These are phyloP conservation scores for Palythoa caribaeorum DNA, from an alignment of 92 coral and sea anemone genomes.

Conservation along the genomic window DNA sequence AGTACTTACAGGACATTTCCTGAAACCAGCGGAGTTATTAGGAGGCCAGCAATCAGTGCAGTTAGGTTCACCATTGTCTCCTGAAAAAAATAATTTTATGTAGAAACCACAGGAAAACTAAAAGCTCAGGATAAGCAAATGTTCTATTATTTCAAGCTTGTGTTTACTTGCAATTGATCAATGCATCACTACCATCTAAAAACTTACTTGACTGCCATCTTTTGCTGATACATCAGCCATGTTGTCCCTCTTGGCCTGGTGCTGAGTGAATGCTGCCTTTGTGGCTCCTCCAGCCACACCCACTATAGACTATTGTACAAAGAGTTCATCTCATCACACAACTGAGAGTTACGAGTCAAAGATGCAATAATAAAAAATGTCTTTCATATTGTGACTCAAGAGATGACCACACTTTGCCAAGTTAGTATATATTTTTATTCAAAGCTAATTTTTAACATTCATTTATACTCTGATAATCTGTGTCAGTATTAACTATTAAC, in stretches of 20 bases:
- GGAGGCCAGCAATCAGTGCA: constrained; percentile 92
- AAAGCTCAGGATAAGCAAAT: too few relatives aligned
- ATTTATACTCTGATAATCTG: too few relatives aligned
- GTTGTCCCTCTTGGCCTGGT: constrained; percentile 98
- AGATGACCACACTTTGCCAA: too few relatives aligned
- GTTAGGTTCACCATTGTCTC: constrained; percentile 95
- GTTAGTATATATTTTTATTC: too few relatives aligned
- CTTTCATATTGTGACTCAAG: too few relatives aligned
- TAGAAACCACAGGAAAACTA: background rate
- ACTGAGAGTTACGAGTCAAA: background rate
- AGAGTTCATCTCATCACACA: background rate
- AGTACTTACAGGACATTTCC: constrained; percentile 80
- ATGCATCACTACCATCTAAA: background rate
- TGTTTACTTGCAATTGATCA: too few relatives aligned
- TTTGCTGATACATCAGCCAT: constrained; percentile 99
- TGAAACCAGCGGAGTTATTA: constrained; percentile 90
- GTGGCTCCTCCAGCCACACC: constrained; percentile 99
- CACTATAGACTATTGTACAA: constrained; percentile 80
- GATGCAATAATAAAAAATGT: too few relatives aligned
- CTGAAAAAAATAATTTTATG: constrained; percentile 39
- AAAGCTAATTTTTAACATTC: too few relatives aligned
- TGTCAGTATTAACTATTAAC: too few relatives aligned
- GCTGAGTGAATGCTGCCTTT: constrained; percentile 97
- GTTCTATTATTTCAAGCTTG: too few relatives aligned
- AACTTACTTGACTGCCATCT: constrained; percentile 97